phyloP scores from a whole-genome alignment of 2,797 vertebrate genomes.

The Rhadinocentrus ornatus region DNA sequence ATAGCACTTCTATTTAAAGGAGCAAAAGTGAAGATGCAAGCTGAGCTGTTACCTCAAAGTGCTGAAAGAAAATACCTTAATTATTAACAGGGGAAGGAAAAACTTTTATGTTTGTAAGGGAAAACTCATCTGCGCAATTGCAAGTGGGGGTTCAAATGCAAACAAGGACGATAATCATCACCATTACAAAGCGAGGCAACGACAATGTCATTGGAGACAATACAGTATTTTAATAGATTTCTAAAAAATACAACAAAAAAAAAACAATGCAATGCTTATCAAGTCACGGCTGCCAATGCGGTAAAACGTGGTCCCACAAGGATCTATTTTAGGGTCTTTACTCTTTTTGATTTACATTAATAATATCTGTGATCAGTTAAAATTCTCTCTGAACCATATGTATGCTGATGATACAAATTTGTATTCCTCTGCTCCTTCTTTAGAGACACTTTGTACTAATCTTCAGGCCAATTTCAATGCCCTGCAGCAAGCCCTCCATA shows the following conservation, averaged over 20 bases:
- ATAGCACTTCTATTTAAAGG: slow-evolving; percentile 83
- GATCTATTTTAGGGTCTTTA: too few species aligned
- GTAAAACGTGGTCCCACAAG: too few species aligned
- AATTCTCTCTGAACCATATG: too few species aligned
- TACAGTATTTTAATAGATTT: slow-evolving; percentile 29
- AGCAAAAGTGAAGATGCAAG: slow-evolving; percentile 68
- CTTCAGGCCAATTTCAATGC: too few species aligned
- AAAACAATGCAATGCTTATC: slow-evolving; percentile 5
- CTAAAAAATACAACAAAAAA: slow-evolving; percentile 8
- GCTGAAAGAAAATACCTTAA: slow-evolving; percentile 70
- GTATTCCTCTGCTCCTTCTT: too few species aligned
- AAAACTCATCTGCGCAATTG: slow-evolving; percentile 17
- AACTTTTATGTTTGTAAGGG: slow-evolving; percentile 31
- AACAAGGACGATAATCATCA: slow-evolving; percentile 32
- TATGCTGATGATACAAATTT: too few species aligned
- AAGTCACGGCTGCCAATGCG: slow-evolving; percentile 31
- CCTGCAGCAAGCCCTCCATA: too few species aligned
- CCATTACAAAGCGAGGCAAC: slow-evolving; percentile 3
- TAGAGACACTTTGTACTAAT: too few species aligned
- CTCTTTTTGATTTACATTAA: too few species aligned
- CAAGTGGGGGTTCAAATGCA: slow-evolving; percentile 23
- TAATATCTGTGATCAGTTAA: too few species aligned
- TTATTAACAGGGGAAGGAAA: slow-evolving; percentile 49
- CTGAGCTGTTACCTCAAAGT: slow-evolving; percentile 75
- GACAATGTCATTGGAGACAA: slow-evolving; percentile 24